A percentile compares a stretch with the other conserved stretches of the same genome.
Conservation (phyloP, 2,113 vertebrate species). For the Sprattus sprattus region DNA sequence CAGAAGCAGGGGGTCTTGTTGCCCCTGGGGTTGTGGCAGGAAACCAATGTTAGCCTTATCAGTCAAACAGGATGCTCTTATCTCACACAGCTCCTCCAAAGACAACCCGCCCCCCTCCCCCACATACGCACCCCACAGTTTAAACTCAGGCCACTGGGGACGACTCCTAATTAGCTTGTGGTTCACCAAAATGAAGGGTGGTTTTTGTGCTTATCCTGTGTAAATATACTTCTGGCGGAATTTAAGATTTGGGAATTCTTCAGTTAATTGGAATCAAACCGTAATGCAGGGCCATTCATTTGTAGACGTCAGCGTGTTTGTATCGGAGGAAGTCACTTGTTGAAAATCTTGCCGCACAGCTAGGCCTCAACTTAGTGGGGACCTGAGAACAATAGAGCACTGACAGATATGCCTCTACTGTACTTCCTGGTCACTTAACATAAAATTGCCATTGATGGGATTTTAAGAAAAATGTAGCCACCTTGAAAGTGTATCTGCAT, state of each 20-base stretch:
- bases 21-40: neutral
- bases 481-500: neutral
- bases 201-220: neutral
- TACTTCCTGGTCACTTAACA: neutral
- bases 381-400: neutral
- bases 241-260: neutral
- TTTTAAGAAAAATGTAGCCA: neutral
- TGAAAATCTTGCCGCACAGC: neutral
- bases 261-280: neutral
- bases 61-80: slow-evolving; percentile 40
- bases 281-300: neutral
- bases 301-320: neutral
- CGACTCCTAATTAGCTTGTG: neutral
- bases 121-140: neutral
- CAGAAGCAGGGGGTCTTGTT: neutral
- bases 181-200: neutral
- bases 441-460: neutral
- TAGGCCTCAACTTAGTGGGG: neutral
- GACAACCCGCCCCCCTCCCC: neutral
- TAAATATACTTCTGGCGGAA: no score
- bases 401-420: neutral
- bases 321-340: neutral
- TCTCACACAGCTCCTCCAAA: slow-evolving; percentile 23
- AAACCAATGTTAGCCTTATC: slow-evolving; percentile 12
- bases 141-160: neutral